Base-by-base conservation (phyloP, 2,113 vertebrate species). In the Corynorhinus townsendii region DNA sequence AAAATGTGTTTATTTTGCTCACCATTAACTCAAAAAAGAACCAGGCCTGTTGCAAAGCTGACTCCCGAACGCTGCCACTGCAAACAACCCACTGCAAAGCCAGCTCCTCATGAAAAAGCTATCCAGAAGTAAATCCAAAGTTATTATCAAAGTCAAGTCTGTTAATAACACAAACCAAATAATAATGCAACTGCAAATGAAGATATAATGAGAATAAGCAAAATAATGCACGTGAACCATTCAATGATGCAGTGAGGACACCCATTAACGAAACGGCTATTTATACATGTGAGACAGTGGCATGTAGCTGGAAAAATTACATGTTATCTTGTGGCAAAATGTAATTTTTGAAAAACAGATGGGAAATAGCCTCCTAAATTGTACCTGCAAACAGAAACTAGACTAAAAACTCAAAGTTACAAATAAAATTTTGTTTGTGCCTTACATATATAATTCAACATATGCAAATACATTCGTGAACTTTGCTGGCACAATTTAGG, bases 21-120 rank as follows among this genome's bases (percentile, higher is more conserved):
- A 99, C 99, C 99, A 99, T 99, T 87, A 99, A 98, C 96, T 99
- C 99, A 90, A 99, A 99, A 98, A 99, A 99, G 98, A 99, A 99
- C 99, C 99, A 99, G 91, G 99, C 99, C 93, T 99, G 99, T 64
- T 99, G 99, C 2, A 99, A 98, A 68, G 99, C 99, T 1, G 99
- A 99, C 71, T 99, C 99, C n/a, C 99, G 98, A 80, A 99, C 99
- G 0, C 99, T 99, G 77, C 99, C 99, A 90, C 99, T 99, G 99
- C 99, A 99, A 90, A 99, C 99, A 47, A 99, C 99, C 99, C 99
- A 99, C 98, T 99, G 99, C 80, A 99, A 98, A 56, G 99, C 99
- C 98, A 99, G 98, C 97, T 99, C 99, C 97, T 99, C 99, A 0
- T 99, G 99, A 92, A 99, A 99, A 97, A 99, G 99, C 99, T 99